Percentiles rank a stretch among this genome's conserved stretches.
Conservation (phyloP, 1,140 invertebrate genomes). For the Zaprionus camerounensis region DNA sequence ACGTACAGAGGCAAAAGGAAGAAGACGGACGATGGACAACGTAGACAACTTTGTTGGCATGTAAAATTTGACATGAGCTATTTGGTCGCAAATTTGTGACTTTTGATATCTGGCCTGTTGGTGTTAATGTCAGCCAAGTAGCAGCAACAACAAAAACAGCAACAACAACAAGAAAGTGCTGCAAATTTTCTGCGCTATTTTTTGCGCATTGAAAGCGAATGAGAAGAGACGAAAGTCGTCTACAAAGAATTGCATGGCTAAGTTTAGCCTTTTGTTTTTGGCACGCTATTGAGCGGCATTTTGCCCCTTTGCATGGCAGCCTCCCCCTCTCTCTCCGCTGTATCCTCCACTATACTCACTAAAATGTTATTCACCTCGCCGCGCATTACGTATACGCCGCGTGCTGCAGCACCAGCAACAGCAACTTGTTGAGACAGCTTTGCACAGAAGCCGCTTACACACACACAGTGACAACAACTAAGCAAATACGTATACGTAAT, state of each 20-base stretch:
- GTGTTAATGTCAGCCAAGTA: conserved; percentile 64
- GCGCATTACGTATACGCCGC: conserved; percentile 73
- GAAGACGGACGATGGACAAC: conserved; percentile 20
- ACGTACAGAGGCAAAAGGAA: background rate
- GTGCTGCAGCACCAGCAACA: conserved; percentile 23
- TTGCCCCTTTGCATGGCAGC: conserved; percentile 23
- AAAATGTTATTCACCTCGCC: conserved; percentile 76
- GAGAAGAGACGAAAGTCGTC: conserved; percentile 17
- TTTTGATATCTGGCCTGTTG: conserved; percentile 35
- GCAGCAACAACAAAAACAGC: background rate
- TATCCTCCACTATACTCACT: background rate
- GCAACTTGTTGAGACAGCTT: conserved; percentile 72
- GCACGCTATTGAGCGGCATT: conserved; percentile 80
- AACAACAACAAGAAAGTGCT: conserved; percentile 14
- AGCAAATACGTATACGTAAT: background rate
- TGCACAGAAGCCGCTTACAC: conserved; percentile 42
- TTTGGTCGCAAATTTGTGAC: conserved; percentile 41
- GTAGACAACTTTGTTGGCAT: conserved; percentile 49
- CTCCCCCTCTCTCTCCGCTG: background rate
- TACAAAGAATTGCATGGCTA: conserved; percentile 69
- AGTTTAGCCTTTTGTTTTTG: conserved; percentile 82
- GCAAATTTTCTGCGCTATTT: conserved; percentile 69
- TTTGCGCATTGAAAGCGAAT: conserved; percentile 68
- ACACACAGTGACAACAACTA: background rate
- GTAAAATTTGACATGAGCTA: conserved; percentile 69